These are phyloP conservation scores for Lepus townsendii DNA, from an alignment of 2,797 vertebrate genomes.

Conservation along the genomic window DNA sequence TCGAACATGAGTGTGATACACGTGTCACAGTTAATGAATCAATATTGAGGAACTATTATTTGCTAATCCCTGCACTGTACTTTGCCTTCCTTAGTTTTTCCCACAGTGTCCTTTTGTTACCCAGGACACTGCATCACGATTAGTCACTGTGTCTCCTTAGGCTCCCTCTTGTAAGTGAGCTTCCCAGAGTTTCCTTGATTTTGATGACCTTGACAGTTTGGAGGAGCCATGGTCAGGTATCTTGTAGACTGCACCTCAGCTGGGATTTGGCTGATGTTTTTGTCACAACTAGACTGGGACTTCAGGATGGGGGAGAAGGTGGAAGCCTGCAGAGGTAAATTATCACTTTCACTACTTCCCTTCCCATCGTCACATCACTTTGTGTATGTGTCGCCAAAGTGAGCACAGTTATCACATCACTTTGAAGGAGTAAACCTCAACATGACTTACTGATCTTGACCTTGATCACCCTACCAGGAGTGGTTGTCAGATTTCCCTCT, in stretches of 20 bases:
- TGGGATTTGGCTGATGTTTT: not conserved
- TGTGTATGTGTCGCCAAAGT: no score
- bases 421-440: not conserved
- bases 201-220: not conserved
- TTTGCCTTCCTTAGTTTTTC: not conserved
- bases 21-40: not conserved
- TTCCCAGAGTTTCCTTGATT: not conserved
- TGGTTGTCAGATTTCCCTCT: no score
- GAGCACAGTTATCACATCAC: no score
- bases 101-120: not conserved
- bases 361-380: not conserved
- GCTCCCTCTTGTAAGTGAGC: not conserved
- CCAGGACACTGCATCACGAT: not conserved
- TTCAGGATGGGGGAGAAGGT: not conserved
- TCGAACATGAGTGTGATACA: fast-evolving
- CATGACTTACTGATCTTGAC: not conserved
- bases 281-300: not conserved
- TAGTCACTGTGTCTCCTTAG: not conserved
- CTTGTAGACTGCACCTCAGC: not conserved
- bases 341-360: not conserved
- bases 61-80: not conserved
- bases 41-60: not conserved
- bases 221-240: not conserved
- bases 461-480: not conserved
- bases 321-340: not conserved